phyloP scores from a whole-genome alignment of 2,797 vertebrate species.

The Valencia hispanica region DNA sequence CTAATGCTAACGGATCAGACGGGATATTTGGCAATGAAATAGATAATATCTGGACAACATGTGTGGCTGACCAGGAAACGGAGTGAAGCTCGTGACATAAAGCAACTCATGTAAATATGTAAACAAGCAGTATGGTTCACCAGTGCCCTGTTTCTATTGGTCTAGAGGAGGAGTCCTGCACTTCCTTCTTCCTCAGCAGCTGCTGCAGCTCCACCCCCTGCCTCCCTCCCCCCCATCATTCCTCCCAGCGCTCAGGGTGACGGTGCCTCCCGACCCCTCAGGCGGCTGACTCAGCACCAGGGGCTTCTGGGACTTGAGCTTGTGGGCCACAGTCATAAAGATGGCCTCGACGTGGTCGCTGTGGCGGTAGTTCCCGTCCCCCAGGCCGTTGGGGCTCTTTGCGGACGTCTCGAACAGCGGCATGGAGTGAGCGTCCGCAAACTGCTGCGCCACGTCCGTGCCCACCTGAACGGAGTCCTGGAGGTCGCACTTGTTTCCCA shows the following conservation, averaged over 20 bases:
- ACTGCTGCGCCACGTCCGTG: constrained; percentile 95
- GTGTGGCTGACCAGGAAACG: background rate
- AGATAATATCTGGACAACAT: background rate
- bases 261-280: constrained; percentile 59
- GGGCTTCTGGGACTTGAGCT: constrained; percentile 97
- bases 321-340: constrained; percentile 98
- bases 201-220: constrained; percentile 73
- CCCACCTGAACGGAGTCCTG: constrained; percentile 88
- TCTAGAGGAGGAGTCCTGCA: too few relatives aligned
- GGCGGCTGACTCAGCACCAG: constrained; percentile 89
- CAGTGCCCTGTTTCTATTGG: background rate
- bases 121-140: background rate
- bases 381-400: constrained; percentile 83
- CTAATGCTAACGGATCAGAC: background rate
- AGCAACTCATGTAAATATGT: background rate
- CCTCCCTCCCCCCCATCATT: constrained; percentile 44
- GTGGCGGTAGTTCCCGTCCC: constrained; percentile 68
- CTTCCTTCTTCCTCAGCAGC: constrained; percentile 75
- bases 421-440: constrained; percentile 95
- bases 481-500: constrained; percentile 98
- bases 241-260: constrained; percentile 75
- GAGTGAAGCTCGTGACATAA: background rate
- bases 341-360: constrained; percentile 98
- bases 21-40: background rate
- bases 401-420: constrained; percentile 97